Percentiles rank a stretch among this genome's conserved stretches.
Conservation (phyloP, 2,113 vertebrate genomes). For the Dicerorhinus sumatrensis region DNA sequence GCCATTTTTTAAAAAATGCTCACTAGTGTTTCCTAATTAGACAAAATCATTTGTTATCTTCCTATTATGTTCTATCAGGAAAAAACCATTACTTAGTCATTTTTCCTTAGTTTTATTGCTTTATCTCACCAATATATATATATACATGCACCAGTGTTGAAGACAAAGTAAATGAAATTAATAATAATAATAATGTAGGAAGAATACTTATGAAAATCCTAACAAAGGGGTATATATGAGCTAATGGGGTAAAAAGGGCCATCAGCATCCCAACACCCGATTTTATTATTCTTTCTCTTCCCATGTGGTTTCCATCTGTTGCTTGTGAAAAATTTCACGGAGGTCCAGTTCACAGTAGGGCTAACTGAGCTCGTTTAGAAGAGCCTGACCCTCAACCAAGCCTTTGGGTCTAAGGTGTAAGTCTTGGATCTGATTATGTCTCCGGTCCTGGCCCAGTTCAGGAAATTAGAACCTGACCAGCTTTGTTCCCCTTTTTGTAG, state of each 20-base stretch:
- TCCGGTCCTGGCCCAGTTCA: slow-evolving; percentile 72
- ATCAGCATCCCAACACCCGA: slow-evolving; percentile 68
- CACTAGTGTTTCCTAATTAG: not conserved
- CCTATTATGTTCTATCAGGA: not conserved
- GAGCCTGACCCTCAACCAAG: slow-evolving; percentile 80
- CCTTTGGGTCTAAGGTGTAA: slow-evolving; percentile 74
- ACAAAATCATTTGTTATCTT: not conserved
- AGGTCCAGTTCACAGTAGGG: slow-evolving; percentile 81
- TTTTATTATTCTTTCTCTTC: slow-evolving; percentile 79
- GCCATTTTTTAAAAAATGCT: not conserved
- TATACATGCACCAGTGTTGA: not conserved
- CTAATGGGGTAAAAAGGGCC: slow-evolving; percentile 55
- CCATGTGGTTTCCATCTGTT: slow-evolving; percentile 86
- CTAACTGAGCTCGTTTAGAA: slow-evolving; percentile 83
- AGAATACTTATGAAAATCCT: not conserved
- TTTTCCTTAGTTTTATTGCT: not conserved
- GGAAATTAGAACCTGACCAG: slow-evolving; percentile 82
- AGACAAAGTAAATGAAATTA: not conserved
- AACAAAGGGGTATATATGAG: slow-evolving; percentile 49
- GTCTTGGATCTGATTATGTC: slow-evolving; percentile 82
- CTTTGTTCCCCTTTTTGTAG: slow-evolving; percentile 12
- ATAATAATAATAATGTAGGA: not conserved
- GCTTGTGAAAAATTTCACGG: slow-evolving; percentile 72
- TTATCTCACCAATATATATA: not conserved
- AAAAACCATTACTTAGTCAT: not conserved